phyloP scores from a whole-genome alignment of 2,888 invertebrate species.

The Dusona sp. region DNA sequence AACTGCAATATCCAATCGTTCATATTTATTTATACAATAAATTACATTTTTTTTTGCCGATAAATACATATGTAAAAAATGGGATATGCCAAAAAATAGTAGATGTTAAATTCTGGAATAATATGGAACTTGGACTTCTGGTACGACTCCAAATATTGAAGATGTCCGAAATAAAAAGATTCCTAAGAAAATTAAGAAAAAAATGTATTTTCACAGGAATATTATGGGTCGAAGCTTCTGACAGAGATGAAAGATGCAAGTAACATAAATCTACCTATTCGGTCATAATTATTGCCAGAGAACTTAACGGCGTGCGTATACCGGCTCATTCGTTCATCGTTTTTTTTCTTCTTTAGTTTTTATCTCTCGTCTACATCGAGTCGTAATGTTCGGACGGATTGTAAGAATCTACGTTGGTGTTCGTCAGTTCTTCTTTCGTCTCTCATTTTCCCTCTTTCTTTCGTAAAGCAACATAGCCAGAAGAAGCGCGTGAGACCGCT shows the following conservation, averaged over 20 bases:
- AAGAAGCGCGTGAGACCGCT: conserved; percentile 67
- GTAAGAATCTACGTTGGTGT: conserved; percentile 64
- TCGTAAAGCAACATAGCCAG: conserved; percentile 45
- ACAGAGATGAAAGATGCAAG: conserved; percentile 7
- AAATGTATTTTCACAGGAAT: neutral
- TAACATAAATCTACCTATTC: conserved; percentile 34
- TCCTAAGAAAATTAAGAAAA: neutral
- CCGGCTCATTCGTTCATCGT: neutral
- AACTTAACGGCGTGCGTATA: neutral
- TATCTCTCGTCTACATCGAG: conserved; percentile 55
- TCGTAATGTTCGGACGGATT: conserved; percentile 41
- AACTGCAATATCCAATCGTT: neutral
- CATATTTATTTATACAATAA: no score
- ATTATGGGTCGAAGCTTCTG: neutral
- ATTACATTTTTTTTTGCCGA: no score
- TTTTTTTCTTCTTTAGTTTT: conserved; percentile 34
- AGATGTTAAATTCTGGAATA: neutral
- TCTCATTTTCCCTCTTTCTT: conserved; percentile 55
- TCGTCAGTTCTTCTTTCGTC: conserved; percentile 63
- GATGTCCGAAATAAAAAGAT: neutral
- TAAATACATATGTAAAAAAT: neutral
- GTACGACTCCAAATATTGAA: neutral
- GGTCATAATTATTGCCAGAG: conserved; percentile 37
- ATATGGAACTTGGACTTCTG: neutral
- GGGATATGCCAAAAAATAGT: neutral